Evolutionary conservation across 2,113 vertebrate species (phyloP).

Genomic region (Austrofundulus limnaeus): DNA sequence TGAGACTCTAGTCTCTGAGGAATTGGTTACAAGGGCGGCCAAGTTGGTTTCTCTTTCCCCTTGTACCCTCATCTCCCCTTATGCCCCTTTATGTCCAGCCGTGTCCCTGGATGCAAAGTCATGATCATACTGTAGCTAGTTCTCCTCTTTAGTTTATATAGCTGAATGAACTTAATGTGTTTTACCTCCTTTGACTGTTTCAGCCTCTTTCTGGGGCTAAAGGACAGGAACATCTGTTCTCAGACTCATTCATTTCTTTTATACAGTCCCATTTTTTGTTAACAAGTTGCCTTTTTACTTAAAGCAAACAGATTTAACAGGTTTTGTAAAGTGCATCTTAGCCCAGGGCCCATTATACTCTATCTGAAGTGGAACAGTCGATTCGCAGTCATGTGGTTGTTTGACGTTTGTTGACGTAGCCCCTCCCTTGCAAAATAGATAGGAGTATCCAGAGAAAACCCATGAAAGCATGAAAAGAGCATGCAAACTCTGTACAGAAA

Average conservation of each 20-base stretch:
- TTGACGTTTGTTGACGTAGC: too few species aligned
- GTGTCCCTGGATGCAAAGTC: conserved; percentile 66
- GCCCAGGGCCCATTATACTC: too few species aligned
- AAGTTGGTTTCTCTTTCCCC: conserved; percentile 74
- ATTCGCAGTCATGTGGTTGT: too few species aligned
- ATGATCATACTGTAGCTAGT: conserved; percentile 35
- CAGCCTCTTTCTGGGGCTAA: conserved; percentile 42
- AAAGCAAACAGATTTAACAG: too few species aligned
- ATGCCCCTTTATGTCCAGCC: conserved; percentile 71
- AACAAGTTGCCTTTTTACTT: conserved; percentile 13
- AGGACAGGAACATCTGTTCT: conserved; percentile 49
- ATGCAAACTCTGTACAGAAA: too few species aligned
- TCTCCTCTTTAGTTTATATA: conserved; percentile 60
- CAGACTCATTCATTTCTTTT: conserved; percentile 28
- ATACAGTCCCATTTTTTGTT: conserved; percentile 2
- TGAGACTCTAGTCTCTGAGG: conserved; percentile 66
- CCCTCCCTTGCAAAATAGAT: too few species aligned
- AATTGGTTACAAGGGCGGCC: conserved; percentile 88
- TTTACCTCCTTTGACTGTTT: conserved; percentile 49
- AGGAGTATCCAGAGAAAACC: too few species aligned
- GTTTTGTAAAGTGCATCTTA: too few species aligned
- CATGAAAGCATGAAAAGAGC: too few species aligned
- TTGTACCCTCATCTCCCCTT: conserved; percentile 62
- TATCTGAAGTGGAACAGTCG: too few species aligned
- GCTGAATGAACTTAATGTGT: conserved; percentile 47